Evolutionary conservation across 1,140 invertebrate species (phyloP).

Genomic region (Tribolium castaneum): DNA sequence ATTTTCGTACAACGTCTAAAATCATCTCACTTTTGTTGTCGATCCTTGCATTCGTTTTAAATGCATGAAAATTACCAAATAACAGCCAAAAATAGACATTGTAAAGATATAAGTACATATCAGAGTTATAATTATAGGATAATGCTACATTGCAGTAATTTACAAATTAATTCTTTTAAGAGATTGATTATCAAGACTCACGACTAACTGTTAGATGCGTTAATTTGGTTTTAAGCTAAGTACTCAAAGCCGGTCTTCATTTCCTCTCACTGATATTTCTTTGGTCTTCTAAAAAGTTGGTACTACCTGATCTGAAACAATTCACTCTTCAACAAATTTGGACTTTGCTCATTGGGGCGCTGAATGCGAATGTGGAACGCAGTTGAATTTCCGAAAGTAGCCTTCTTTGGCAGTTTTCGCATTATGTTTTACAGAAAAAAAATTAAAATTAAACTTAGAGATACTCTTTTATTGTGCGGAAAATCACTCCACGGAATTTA

Average conservation of each 20-base stretch:
- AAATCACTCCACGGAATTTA: too few relatives aligned
- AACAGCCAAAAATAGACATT: conserved; percentile 60
- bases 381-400: too few relatives aligned
- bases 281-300: conserved; percentile 27
- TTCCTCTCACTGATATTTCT: conserved; percentile 33
- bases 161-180: conserved; percentile 39
- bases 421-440: too few relatives aligned
- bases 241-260: conserved; percentile 26
- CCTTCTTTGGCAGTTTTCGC: too few relatives aligned
- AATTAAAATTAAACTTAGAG: too few relatives aligned
- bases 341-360: too few relatives aligned
- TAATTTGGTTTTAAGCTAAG: conserved; percentile 26
- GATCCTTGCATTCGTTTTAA: conserved; percentile 61
- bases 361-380: too few relatives aligned
- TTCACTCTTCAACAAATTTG: neutral
- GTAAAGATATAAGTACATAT: conserved; percentile 51
- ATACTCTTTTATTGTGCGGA: too few relatives aligned
- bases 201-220: conserved; percentile 25
- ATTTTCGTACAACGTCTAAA: conserved; percentile 61
- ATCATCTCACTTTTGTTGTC: conserved; percentile 65
- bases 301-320: conserved; percentile 25
- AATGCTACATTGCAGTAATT: conserved; percentile 39
- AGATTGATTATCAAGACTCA: conserved; percentile 38
- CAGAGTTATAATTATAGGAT: conserved; percentile 45
- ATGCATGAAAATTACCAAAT: conserved; percentile 60